Evolutionary conservation across 2,888 invertebrate genomes (phyloP), one percentile per base, ranked within the genome.

Genomic region (Limnephilus rhombicus): DNA sequence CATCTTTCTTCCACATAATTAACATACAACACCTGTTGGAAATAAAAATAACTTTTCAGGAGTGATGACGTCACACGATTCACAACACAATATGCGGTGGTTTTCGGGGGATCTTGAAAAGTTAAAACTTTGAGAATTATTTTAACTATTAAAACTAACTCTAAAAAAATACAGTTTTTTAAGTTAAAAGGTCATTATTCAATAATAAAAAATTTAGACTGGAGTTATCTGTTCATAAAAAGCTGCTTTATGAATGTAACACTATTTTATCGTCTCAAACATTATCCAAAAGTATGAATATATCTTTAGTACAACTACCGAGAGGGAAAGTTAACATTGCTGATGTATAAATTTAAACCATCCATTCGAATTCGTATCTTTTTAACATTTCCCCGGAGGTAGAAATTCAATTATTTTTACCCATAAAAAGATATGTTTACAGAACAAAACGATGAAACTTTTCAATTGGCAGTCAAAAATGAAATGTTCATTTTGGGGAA

Each of bases 371-470:
- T n/a, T 24, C 68, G 68, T 68, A 68, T 68, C 24, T 68, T 68
- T 68, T 68, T 68, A 68, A 68, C 68, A 68, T 86, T 86, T 86
- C 88, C 88, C 68, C 88, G 68, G 80, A 88, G 88, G 88, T 88
- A 80, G 80, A 68, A 88, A 88, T 88, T 88, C 88, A 88, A 88
- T 88, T 88, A 88, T 88, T 80, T 88, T 68, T 68, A 80, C 68
- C 18, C 88, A 88, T 88, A 88, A 88, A 88, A 88, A 86, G 15
- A 53, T 88, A 88, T 88, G 53, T 88, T 88, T 68, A 31, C 88
- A 88, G 68, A 80, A 37, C 31, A 53, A 53, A 34, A 34, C 24
- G 34, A 37, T 53, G 68, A 68, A 88, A 53, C 41, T 88, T 80
- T 86, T 86, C 86, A 86, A 86, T 45, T 45, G 45, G 86, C 45